These are phyloP conservation scores for Xestia ashworthii DNA, from an alignment of 2,888 invertebrate species.

Conservation along the genomic window DNA sequence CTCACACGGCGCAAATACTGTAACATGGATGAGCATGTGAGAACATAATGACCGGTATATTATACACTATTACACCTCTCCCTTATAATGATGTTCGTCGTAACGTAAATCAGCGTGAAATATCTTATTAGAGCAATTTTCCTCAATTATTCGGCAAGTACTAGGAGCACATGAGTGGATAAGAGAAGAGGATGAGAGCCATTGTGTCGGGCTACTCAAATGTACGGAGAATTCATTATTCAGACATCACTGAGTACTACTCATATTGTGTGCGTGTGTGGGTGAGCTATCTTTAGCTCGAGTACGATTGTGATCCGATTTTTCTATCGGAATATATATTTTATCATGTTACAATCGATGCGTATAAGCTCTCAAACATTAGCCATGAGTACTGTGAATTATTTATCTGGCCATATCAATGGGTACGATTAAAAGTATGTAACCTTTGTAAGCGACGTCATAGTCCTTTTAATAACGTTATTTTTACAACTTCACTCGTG, in stretches of 20 bases:
- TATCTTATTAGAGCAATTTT: slow-evolving; percentile 45
- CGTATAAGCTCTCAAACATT: not conserved
- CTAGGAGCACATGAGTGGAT: slow-evolving; percentile 29
- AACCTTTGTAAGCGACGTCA: not conserved
- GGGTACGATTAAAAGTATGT: not conserved
- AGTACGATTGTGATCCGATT: not conserved
- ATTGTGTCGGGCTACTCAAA: slow-evolving; percentile 44
- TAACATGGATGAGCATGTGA: too few species aligned
- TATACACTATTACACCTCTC: not conserved
- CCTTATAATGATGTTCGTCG: not conserved
- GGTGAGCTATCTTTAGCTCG: slow-evolving; percentile 4
- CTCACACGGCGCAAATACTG: too few species aligned
- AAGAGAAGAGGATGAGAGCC: slow-evolving; percentile 44
- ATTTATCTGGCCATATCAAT: not conserved
- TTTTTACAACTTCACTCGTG: not conserved
- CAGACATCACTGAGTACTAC: slow-evolving; percentile 19
- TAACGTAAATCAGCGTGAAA: slow-evolving; percentile 34
- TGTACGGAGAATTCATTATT: slow-evolving; percentile 45
- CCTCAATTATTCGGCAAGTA: slow-evolving; percentile 45
- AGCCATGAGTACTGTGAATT: not conserved
- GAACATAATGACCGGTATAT: slow-evolving; percentile 1
- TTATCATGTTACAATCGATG: not conserved
- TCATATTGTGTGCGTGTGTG: not conserved
- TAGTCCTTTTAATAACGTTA: not conserved
- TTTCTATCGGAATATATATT: not conserved